Conservation (phyloP, 2,113 vertebrate genomes). For the Xiphophorus couchianus region DNA sequence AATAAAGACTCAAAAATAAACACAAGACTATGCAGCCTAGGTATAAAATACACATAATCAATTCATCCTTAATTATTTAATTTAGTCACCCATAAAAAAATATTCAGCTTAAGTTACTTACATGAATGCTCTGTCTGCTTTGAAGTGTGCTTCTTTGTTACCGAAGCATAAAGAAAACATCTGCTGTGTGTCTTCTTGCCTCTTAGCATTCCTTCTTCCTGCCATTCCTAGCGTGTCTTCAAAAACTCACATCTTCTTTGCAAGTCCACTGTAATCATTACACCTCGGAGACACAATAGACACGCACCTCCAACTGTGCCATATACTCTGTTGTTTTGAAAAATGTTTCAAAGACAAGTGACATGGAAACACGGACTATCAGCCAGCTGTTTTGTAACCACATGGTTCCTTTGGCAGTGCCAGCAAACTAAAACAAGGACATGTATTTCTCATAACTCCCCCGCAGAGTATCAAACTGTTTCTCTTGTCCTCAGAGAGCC, state of each 20-base stretch:
- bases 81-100: slow-evolving; percentile 1
- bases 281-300: neutral
- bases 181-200: neutral
- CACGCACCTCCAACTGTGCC: neutral
- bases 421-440: neutral
- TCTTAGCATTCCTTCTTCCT: neutral
- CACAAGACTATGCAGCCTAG: neutral
- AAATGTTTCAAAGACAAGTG: neutral
- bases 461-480: neutral
- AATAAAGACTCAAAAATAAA: neutral
- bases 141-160: neutral
- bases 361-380: neutral
- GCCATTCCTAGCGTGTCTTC: neutral
- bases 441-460: neutral
- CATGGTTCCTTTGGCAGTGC: neutral
- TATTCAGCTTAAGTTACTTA: neutral
- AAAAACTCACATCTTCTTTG: neutral
- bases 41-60: neutral
- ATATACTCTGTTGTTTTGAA: neutral
- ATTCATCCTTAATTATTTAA: neutral
- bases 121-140: neutral
- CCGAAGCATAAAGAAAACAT: neutral
- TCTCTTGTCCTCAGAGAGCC: neutral
- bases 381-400: neutral
- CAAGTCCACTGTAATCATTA: neutral